A percentile compares a stretch with the other conserved stretches of the same genome.
These are phyloP conservation scores for Acronicta leporina DNA, from an alignment of 2,888 invertebrate species.

Conservation along the genomic window DNA sequence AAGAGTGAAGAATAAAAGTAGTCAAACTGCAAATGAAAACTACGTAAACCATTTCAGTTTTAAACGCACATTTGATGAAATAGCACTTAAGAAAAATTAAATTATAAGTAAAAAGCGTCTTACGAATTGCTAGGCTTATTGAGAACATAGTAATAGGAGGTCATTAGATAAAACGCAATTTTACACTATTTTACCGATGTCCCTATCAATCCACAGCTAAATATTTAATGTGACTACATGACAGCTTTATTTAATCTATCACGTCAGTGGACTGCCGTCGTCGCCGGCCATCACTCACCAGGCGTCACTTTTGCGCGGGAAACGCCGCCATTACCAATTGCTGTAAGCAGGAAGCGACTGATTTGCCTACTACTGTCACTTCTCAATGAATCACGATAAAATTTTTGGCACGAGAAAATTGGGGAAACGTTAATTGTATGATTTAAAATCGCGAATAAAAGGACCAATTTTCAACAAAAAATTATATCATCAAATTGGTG, in stretches of 20 bases:
- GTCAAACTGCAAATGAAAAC: too few relatives aligned
- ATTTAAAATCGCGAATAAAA: conserved; percentile 36
- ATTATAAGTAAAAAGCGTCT: too few relatives aligned
- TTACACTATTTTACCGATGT: conserved; percentile 26
- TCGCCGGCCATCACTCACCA: conserved; percentile 51
- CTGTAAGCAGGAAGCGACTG: conserved; percentile 80
- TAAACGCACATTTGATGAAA: too few relatives aligned
- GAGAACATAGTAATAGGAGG: neutral
- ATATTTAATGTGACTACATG: conserved; percentile 50
- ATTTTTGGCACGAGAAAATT: conserved; percentile 71
- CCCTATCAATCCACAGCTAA: conserved; percentile 44
- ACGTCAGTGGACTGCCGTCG: conserved; percentile 39
- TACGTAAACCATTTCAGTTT: too few relatives aligned
- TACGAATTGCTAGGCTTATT: neutral
- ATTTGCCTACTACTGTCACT: conserved; percentile 67
- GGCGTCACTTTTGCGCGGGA: conserved; percentile 78
- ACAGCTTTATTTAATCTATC: conserved; percentile 53
- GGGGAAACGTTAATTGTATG: conserved; percentile 56
- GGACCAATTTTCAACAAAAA: conserved; percentile 16
- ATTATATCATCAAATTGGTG: conserved; percentile 23
- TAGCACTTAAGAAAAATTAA: too few relatives aligned
- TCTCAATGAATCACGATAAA: conserved; percentile 66
- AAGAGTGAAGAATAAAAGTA: too few relatives aligned
- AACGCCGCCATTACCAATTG: conserved; percentile 76
- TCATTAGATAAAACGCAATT: conserved; percentile 11